These are phyloP conservation scores for Drosophila sordidula DNA, from an alignment of 2,888 invertebrate species.

Conservation along the genomic window DNA sequence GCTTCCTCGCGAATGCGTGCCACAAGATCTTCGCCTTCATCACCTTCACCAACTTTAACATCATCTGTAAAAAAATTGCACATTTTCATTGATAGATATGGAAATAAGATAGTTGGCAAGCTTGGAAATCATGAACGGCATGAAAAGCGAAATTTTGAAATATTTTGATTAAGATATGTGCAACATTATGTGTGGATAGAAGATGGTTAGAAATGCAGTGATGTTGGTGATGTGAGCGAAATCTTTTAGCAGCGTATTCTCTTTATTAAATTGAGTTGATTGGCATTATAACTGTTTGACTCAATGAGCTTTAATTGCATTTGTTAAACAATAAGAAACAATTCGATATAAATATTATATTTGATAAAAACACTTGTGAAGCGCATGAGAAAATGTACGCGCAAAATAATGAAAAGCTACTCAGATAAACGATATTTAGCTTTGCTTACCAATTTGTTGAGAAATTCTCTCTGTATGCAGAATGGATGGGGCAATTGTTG, in stretches of 20 bases:
- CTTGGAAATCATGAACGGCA: slow-evolving; percentile 66
- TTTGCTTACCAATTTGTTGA: slow-evolving; percentile 55
- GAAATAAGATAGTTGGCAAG: slow-evolving; percentile 55
- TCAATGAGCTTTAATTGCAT: slow-evolving; percentile 79
- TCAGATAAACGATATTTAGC: background rate
- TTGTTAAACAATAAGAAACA: slow-evolving; percentile 54
- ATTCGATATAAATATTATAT: slow-evolving; percentile 14
- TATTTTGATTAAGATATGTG: slow-evolving; percentile 42
- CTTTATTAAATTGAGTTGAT: slow-evolving; percentile 16
- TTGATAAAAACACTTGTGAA: slow-evolving; percentile 42
- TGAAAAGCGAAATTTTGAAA: slow-evolving; percentile 54
- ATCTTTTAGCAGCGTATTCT: slow-evolving; percentile 41
- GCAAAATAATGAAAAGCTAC: slow-evolving; percentile 41
- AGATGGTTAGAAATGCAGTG: slow-evolving; percentile 55
- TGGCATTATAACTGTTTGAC: slow-evolving; percentile 40
- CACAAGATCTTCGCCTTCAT: slow-evolving; percentile 63
- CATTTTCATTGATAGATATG: slow-evolving; percentile 59
- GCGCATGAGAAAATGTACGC: slow-evolving; percentile 51
- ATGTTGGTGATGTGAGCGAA: slow-evolving; percentile 52
- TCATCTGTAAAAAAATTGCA: slow-evolving; percentile 77
- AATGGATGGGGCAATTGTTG: slow-evolving; percentile 51
- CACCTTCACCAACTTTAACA: slow-evolving; percentile 68
- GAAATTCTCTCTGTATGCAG: slow-evolving; percentile 42
- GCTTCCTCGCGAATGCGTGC: slow-evolving; percentile 83
- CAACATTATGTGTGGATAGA: slow-evolving; percentile 45